These are phyloP conservation scores for Meles meles DNA, from an alignment of 2,113 vertebrate genomes.

Conservation along the genomic window DNA sequence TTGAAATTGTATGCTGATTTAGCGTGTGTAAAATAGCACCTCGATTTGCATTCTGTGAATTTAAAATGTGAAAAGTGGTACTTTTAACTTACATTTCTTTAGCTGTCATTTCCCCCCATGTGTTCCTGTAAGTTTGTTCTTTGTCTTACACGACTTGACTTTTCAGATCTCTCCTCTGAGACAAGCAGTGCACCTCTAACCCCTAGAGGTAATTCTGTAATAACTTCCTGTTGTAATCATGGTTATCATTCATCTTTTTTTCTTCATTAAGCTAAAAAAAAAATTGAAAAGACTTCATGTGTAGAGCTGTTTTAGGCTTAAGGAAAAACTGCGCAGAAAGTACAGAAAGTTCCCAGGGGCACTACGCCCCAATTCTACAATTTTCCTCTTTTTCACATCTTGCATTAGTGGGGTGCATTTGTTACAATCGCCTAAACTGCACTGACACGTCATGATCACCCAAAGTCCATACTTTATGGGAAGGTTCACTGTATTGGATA, in stretches of 20 bases:
- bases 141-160: not conserved
- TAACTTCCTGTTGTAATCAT: not conserved
- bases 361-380: accelerated
- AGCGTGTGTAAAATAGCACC: not conserved
- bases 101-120: not conserved
- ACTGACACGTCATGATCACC: too few species aligned
- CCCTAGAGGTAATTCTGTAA: not conserved
- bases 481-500: not conserved
- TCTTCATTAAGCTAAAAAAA: not conserved
- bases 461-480: not conserved
- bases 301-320: not conserved
- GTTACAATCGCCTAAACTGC: not conserved
- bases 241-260: not conserved
- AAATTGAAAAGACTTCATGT: not conserved
- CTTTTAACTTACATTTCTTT: not conserved
- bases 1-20: not conserved
- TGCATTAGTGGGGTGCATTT: not conserved
- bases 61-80: not conserved
- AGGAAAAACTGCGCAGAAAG: not conserved
- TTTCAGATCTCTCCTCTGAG: not conserved
- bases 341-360: not conserved
- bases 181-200: not conserved
- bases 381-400: not conserved
- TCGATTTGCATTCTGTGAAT: not conserved
- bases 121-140: not conserved